phyloP scores from a whole-genome alignment of 2,888 invertebrate genomes.

The Drosophila putrida region DNA sequence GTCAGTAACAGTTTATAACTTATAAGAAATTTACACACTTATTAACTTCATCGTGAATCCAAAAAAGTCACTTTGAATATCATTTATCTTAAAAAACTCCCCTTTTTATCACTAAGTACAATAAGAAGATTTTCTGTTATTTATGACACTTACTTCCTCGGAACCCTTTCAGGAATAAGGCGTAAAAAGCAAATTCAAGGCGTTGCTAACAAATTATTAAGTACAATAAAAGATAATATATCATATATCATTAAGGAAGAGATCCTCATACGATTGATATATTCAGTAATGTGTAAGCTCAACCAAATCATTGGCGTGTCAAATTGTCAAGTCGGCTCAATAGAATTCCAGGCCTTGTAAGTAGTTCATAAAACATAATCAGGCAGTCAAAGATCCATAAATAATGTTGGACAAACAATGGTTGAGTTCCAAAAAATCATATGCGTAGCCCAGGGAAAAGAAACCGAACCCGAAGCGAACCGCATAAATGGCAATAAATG shows the following conservation, averaged over 20 bases:
- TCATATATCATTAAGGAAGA: not conserved
- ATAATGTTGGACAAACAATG: constrained; percentile 63
- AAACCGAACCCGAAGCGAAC: constrained; percentile 71
- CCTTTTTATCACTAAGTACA: too few relatives aligned
- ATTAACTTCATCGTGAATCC: too few relatives aligned
- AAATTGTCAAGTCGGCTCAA: constrained; percentile 25
- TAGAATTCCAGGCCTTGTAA: constrained; percentile 7
- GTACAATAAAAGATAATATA: constrained; percentile 7
- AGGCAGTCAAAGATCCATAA: constrained; percentile 70
- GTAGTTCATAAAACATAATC: constrained; percentile 56
- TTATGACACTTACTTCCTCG: too few relatives aligned
- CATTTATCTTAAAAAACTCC: too few relatives aligned
- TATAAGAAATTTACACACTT: too few relatives aligned
- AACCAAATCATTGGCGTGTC: constrained; percentile 56
- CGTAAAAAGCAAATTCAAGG: not conserved
- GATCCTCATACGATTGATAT: constrained; percentile 41
- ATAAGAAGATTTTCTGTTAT: too few relatives aligned
- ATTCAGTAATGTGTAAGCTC: constrained; percentile 19
- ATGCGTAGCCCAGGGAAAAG: constrained; percentile 67
- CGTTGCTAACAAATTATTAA: constrained; percentile 11
- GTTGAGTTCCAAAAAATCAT: constrained; percentile 38
- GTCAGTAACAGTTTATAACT: too few relatives aligned
- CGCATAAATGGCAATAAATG: constrained; percentile 81
- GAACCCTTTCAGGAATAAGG: not conserved
- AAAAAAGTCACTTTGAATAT: too few relatives aligned